Base-by-base conservation (phyloP, 1,140 invertebrate species). In the Melitaea cinxia region DNA sequence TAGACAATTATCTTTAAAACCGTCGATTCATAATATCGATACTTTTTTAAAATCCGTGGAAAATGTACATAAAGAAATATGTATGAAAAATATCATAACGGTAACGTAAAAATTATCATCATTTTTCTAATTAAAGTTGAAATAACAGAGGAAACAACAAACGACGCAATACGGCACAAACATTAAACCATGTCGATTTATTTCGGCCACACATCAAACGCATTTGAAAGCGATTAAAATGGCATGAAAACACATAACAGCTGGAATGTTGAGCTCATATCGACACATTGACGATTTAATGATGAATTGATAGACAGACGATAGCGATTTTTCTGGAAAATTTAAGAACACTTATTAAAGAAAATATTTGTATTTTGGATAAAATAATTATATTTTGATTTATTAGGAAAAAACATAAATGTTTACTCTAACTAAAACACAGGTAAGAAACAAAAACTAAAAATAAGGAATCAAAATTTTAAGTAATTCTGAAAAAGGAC, bases 211-310 rank as follows among this genome's bases (percentile, higher is more conserved):
- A 69, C 65, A 75, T 77, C 62, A 71, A 60, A 54, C 65, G 57
- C 42, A 50, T 53, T 67, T 60, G 54, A 59, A 64, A 56, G 55
- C 72, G 69, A 78, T 73, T 72, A 72, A 75, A 73, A 72, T 71
- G 54, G 68, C 66, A 72, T 49, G 54, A 67, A 63, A 72, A 76
- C 66, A 66, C 62, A 74, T 28, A 58, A 33, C 47, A 50, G 30
- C 24, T 9, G 35, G 15, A n/a, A 42, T 52, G 42, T 26, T 15
- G 7, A 10, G 15, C 33, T 61, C 35, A 23, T 21, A 58, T 33
- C 24, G 47, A 65, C 42, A 54, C 35, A 58, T 62, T 63, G 21
- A 21, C 23, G 61, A 26, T 49, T 63, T 15, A 55, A 23, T 47
- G 23, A 21, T 12, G 1, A 47, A 10, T 21, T 47, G n/a, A 47